Base-by-base conservation (phyloP, 2,888 invertebrate species). In the Cephus sareptanus region DNA sequence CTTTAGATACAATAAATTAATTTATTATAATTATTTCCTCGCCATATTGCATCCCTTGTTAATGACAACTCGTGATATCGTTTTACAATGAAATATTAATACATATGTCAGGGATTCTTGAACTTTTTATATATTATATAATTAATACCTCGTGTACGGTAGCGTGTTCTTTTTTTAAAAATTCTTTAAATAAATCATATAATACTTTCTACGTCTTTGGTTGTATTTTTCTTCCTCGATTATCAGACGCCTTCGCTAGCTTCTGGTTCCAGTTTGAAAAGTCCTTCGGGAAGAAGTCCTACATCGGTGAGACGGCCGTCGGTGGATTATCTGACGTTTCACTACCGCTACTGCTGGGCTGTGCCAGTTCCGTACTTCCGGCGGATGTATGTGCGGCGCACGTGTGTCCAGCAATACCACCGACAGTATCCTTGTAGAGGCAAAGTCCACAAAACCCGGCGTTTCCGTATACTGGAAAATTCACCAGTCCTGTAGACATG, bases 401-500 rank as follows among this genome's bases (percentile, higher is more conserved):
- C 11, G 85, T 84, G 70, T 87, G 87, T 31, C 74, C 81, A 37
- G 78, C 78, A 31, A 83, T 56, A 37, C 82, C 83, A n/a, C 83
- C 82, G 34, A 80, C 76, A 33, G 83, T 78, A 73, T 90, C 88
- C 75, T 89, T 90, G 79, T 87, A 88, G 56, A 89, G 81, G 69
- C 89, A 89, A 13, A 90, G 83, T 31, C 87, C 87, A 76, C 90
- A 89, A 73, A 89, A 86, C 74, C 86, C 82, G 34, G 81, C 80
- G 34, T 81, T 85, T 40, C 83, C 84, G 76, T 89, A 89, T 12
- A 87, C 82, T 40, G 90, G 88, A 69, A 90, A 82, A 76, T 88
- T 89, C 33, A 87, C 84, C 76, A 90, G 82, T 9, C 89, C 88
- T 77, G 85, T 89, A 31, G 89, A 89, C 40, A 89, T 87, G 11